A percentile compares a stretch with the other conserved stretches of the same genome.
phyloP scores from a whole-genome alignment of 2,113 vertebrate species.

The Azemiops feae region DNA sequence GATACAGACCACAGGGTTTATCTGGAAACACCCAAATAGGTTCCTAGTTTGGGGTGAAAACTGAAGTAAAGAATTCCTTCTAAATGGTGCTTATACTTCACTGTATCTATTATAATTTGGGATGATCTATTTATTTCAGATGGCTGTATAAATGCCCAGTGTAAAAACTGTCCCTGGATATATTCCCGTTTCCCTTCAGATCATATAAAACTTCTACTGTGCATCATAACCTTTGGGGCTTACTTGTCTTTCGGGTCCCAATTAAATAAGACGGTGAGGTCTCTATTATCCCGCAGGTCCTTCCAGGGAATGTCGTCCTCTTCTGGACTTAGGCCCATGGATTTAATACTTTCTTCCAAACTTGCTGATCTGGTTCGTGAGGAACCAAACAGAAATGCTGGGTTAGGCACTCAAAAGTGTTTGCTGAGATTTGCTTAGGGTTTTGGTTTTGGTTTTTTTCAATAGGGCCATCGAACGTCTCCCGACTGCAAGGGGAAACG shows the following conservation, averaged over 20 bases:
- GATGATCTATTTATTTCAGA: background rate
- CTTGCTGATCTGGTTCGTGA: slow-evolving; percentile 76
- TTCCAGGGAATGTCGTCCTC: slow-evolving; percentile 98
- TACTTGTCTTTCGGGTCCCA: slow-evolving; percentile 94
- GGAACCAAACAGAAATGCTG: background rate
- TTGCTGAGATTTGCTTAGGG: no score
- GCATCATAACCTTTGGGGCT: background rate
- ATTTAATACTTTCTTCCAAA: slow-evolving; percentile 94
- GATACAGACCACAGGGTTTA: background rate
- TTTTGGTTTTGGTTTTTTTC: background rate
- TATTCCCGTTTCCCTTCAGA: background rate
- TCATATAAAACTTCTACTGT: background rate
- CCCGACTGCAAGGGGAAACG: background rate
- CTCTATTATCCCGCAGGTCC: slow-evolving; percentile 89
- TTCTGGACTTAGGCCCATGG: slow-evolving; percentile 91
- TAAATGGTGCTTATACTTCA: background rate
- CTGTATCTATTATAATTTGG: background rate
- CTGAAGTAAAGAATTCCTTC: background rate
- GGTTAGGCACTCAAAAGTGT: background rate
- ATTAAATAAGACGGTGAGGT: slow-evolving; percentile 89
- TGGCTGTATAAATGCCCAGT: background rate
- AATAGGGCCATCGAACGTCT: background rate
- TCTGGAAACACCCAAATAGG: background rate
- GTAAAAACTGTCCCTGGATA: background rate
- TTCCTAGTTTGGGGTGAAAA: background rate